These are phyloP conservation scores for Castor canadensis DNA, from an alignment of 2,113 vertebrate species.

Conservation along the genomic window DNA sequence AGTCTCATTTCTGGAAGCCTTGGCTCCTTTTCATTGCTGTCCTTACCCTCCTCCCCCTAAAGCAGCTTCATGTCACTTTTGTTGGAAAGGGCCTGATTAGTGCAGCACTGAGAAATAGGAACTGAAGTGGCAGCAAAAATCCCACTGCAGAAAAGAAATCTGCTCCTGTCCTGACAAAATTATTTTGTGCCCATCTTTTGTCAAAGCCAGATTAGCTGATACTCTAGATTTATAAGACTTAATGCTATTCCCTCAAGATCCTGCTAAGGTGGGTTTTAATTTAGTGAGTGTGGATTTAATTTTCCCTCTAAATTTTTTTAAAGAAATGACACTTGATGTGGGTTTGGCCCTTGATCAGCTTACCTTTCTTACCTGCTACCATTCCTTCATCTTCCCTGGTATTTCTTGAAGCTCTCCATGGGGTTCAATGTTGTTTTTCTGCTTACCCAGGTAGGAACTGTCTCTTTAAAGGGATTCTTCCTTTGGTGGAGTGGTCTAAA, in stretches of 20 bases:
- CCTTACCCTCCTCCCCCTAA: background rate
- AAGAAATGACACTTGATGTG: background rate
- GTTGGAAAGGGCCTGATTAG: constrained; percentile 75
- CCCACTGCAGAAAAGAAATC: constrained; percentile 55
- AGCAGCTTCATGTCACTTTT: constrained; percentile 26
- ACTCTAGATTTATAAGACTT: constrained; percentile 1
- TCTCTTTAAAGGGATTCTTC: background rate
- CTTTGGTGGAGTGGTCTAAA: background rate
- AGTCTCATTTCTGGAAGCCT: background rate
- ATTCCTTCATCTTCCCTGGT: constrained; percentile 5
- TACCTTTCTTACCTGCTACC: background rate
- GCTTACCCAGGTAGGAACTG: background rate
- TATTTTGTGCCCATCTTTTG: constrained; percentile 57
- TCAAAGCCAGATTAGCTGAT: constrained; percentile 48
- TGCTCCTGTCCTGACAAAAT: constrained; percentile 56
- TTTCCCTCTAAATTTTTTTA: constrained; percentile 32
- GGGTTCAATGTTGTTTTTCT: background rate
- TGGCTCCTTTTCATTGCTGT: background rate
- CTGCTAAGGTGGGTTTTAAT: constrained; percentile 57
- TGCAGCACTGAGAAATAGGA: constrained; percentile 57
- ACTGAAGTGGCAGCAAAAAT: constrained; percentile 57
- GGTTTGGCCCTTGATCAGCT: constrained; percentile 13
- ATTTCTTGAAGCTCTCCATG: background rate
- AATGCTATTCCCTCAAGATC: background rate
- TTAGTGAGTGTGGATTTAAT: constrained; percentile 61